phyloP scores from a whole-genome alignment of 1,140 invertebrate genomes.

The Cyclina sinensis region DNA sequence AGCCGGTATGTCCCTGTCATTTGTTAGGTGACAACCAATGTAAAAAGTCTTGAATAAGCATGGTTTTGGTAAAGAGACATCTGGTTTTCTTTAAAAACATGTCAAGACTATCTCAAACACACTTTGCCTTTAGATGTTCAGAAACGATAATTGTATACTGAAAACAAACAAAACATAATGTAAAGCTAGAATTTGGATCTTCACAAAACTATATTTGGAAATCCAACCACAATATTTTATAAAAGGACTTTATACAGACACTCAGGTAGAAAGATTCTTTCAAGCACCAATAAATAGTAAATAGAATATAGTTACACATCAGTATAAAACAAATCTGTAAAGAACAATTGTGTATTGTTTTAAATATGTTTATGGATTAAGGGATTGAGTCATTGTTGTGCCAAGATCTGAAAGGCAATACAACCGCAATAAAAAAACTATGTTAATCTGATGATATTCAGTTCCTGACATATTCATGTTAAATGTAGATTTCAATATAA shows the following conservation, averaged over 20 bases:
- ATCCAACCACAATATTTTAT: too few species aligned
- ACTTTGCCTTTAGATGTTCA: too few species aligned
- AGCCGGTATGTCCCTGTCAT: constrained; percentile 82
- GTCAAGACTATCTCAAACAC: too few species aligned
- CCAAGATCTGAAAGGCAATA: constrained; percentile 22
- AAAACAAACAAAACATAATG: too few species aligned
- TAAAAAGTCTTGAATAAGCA: not conserved
- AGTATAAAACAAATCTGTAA: not conserved
- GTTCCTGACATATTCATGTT: not conserved
- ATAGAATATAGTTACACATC: not conserved
- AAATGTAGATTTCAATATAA: not conserved
- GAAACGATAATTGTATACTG: too few species aligned
- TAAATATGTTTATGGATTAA: not conserved
- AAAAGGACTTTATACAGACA: too few species aligned
- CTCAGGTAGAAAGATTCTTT: too few species aligned
- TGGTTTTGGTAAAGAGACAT: too few species aligned
- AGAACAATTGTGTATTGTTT: not conserved
- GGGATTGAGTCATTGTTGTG: not conserved
- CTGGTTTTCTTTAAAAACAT: too few species aligned
- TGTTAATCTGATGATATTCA: constrained; percentile 40
- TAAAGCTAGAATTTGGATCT: too few species aligned
- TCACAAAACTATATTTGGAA: too few species aligned
- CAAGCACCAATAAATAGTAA: too few species aligned
- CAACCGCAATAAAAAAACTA: not conserved
- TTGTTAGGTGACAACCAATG: constrained; percentile 65